phyloP scores from a whole-genome alignment of 2,888 invertebrate species.

The Galerucella pusilla region DNA sequence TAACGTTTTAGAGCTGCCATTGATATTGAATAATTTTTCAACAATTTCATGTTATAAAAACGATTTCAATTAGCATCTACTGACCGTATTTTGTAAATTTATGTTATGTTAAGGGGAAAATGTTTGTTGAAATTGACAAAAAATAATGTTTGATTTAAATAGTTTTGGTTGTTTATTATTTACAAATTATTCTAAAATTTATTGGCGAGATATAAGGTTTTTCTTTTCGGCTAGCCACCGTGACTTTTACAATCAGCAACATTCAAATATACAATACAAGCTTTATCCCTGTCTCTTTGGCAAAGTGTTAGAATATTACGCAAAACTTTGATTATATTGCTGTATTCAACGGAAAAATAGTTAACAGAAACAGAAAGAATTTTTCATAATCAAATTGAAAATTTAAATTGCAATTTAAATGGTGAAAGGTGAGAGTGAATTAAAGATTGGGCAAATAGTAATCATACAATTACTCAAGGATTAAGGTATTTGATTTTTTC shows the following conservation, averaged over 20 bases:
- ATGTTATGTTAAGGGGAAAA: conserved; percentile 15
- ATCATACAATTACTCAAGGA: too few relatives aligned
- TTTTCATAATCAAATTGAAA: too few relatives aligned
- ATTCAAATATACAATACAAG: conserved; percentile 29
- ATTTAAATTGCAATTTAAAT: too few relatives aligned
- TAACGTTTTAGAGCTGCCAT: neutral
- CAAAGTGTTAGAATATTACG: conserved; percentile 49
- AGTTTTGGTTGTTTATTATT: conserved; percentile 51
- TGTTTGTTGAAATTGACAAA: conserved; percentile 42
- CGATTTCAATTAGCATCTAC: neutral
- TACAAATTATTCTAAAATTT: conserved; percentile 57
- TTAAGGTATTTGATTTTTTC: too few relatives aligned
- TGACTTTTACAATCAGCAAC: conserved; percentile 35
- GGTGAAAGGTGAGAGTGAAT: too few relatives aligned
- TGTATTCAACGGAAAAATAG: conserved; percentile 38
- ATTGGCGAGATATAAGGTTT: conserved; percentile 41
- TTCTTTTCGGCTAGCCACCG: conserved; percentile 38
- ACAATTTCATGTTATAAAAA: too few relatives aligned
- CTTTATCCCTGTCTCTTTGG: conserved; percentile 45
- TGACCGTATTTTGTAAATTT: neutral
- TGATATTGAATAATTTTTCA: too few relatives aligned
- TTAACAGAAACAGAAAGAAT: conserved; percentile 24
- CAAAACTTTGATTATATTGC: conserved; percentile 48
- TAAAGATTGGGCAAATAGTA: too few relatives aligned
- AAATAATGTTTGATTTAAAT: conserved; percentile 50